A percentile compares a stretch with the other conserved stretches of the same genome.
These are phyloP conservation scores for Pygoscelis antarcticus DNA, from an alignment of 2,113 vertebrate genomes.

Conservation along the genomic window DNA sequence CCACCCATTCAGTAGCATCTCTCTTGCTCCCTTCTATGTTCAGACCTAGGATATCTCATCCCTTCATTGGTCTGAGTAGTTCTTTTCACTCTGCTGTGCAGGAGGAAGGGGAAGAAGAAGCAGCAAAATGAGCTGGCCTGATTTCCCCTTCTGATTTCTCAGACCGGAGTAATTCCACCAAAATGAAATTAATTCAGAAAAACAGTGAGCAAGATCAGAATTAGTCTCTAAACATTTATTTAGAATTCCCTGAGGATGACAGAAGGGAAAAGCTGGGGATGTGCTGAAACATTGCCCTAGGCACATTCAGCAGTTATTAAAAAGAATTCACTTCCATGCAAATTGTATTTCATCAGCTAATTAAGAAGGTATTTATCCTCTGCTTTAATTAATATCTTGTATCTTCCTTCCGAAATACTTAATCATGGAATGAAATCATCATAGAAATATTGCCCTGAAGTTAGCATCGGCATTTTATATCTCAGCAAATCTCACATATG, in stretches of 20 bases:
- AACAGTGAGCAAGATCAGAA: not conserved
- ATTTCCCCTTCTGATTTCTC: not conserved
- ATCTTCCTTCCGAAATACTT: slow-evolving; percentile 75
- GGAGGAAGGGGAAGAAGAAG: not conserved
- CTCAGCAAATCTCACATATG: slow-evolving; percentile 68
- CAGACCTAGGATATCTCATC: not conserved
- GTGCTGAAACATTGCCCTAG: slow-evolving; percentile 1
- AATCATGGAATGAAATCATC: slow-evolving; percentile 76
- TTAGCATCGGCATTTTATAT: slow-evolving; percentile 67
- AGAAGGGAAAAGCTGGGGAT: slow-evolving; percentile 10
- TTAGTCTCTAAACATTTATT: slow-evolving; percentile 7
- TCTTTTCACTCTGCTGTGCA: not conserved
- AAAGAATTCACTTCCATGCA: slow-evolving; percentile 67
- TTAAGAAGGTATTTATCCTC: slow-evolving; percentile 74
- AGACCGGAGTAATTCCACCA: not conserved
- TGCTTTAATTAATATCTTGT: slow-evolving; percentile 78
- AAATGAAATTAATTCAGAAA: not conserved
- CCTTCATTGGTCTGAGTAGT: not conserved
- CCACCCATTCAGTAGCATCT: not conserved
- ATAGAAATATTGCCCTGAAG: slow-evolving; percentile 70
- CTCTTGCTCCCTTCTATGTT: not conserved
- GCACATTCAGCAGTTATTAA: slow-evolving; percentile 46
- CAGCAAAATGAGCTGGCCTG: not conserved
- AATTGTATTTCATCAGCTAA: slow-evolving; percentile 76
- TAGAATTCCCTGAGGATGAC: slow-evolving; percentile 16